Percentiles rank a stretch among this genome's conserved stretches.
phyloP scores from a whole-genome alignment of 2,888 invertebrate genomes.

The Ochlodes sylvanus region DNA sequence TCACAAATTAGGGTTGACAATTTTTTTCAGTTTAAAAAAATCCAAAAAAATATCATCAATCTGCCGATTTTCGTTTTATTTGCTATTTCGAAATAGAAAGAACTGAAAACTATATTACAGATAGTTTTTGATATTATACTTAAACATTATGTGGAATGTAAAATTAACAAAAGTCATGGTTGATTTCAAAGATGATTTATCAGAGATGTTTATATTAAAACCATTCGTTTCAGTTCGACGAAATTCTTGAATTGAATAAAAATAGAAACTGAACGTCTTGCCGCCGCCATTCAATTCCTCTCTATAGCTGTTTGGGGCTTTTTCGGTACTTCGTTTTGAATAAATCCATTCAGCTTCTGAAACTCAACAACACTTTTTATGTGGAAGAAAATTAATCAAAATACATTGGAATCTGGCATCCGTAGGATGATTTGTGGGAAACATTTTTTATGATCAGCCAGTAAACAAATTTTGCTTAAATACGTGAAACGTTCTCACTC shows the following conservation, averaged over 20 bases:
- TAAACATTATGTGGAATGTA: too few relatives aligned
- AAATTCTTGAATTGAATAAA: constrained; percentile 7
- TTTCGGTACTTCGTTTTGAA: constrained; percentile 6
- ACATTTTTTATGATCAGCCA: not conserved
- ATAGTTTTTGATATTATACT: too few relatives aligned
- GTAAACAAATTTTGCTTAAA: not conserved
- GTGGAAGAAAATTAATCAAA: constrained; percentile 11
- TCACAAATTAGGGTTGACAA: too few relatives aligned
- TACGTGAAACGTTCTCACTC: not conserved
- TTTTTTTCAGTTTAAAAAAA: too few relatives aligned
- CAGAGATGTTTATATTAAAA: not conserved
- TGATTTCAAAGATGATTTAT: not conserved
- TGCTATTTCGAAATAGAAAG: too few relatives aligned
- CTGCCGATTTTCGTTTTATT: too few relatives aligned
- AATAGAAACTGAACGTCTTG: constrained; percentile 2
- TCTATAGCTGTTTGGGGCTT: constrained; percentile 3
- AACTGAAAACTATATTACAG: too few relatives aligned
- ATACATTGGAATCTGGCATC: constrained; percentile 2
- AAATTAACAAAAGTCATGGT: not conserved
- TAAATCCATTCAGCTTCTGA: constrained; percentile 9
- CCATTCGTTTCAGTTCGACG: constrained; percentile 6
- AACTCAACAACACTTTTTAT: constrained; percentile 6
- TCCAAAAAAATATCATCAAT: too few relatives aligned
- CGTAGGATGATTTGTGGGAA: constrained; percentile 1
- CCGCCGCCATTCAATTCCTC: constrained; percentile 2